These are phyloP conservation scores for Maconellicoccus hirsutus DNA, from an alignment of 1,140 invertebrate genomes.

Conservation along the genomic window DNA sequence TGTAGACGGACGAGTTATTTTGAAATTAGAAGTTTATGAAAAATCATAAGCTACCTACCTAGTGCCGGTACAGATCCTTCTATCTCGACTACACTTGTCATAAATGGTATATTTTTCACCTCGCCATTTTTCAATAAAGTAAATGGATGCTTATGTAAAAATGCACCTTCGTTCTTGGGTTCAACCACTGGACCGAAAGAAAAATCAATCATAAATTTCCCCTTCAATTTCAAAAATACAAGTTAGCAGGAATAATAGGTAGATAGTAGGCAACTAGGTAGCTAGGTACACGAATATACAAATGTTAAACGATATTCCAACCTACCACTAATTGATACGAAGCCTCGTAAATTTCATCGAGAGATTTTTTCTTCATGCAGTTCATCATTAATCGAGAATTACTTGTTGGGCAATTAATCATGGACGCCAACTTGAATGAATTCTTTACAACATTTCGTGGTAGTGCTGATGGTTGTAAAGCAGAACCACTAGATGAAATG, in stretches of 20 bases:
- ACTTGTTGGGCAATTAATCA: constrained; percentile 53
- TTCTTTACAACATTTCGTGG: constrained; percentile 49
- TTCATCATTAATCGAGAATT: constrained; percentile 47
- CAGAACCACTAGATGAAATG: constrained; percentile 66
- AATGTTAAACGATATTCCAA: no score
- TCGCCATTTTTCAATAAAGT: constrained; percentile 33
- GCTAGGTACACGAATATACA: no score
- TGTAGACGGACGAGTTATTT: background rate
- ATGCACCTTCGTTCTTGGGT: constrained; percentile 36
- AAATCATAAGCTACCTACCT: constrained; percentile 34
- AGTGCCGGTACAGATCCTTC: constrained; percentile 38
- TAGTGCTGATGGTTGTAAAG: constrained; percentile 55
- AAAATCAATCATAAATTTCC: no score
- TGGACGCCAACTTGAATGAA: constrained; percentile 47
- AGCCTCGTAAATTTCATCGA: constrained; percentile 40
- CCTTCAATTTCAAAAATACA: no score
- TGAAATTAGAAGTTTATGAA: background rate
- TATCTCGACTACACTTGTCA: constrained; percentile 33
- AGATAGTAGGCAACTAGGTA: no score
- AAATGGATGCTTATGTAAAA: constrained; percentile 44
- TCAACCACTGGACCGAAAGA: constrained; percentile 46
- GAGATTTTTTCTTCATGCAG: constrained; percentile 54
- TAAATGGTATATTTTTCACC: constrained; percentile 35
- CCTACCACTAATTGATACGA: no score
- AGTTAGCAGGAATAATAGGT: no score